phyloP scores from a whole-genome alignment of 1,140 invertebrate genomes.

The Platyura marginata region DNA sequence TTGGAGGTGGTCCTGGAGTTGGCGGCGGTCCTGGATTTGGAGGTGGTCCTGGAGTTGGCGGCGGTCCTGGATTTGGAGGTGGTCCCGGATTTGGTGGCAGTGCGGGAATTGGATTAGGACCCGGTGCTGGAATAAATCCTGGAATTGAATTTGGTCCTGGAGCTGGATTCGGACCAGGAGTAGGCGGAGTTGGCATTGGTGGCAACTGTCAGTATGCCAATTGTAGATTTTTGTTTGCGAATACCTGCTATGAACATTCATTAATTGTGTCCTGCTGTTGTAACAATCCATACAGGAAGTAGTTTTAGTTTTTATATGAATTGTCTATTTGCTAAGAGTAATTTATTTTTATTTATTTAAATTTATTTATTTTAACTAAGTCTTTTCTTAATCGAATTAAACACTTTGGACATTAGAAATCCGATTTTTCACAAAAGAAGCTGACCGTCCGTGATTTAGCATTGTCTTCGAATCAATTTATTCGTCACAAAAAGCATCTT shows the following conservation, averaged over 20 bases:
- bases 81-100: slow-evolving; percentile 9
- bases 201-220: slow-evolving; percentile 43
- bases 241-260: slow-evolving; percentile 47
- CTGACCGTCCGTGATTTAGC: too few relatives aligned
- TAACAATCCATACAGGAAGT: slow-evolving; percentile 26
- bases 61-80: slow-evolving; percentile 10
- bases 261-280: slow-evolving; percentile 55
- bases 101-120: slow-evolving; percentile 5
- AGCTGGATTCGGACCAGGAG: slow-evolving; percentile 14
- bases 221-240: slow-evolving; percentile 52
- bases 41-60: slow-evolving; percentile 9
- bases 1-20: slow-evolving; percentile 5
- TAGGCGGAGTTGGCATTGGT: slow-evolving; percentile 27
- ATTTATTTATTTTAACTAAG: too few relatives aligned
- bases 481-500: too few relatives aligned
- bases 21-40: slow-evolving; percentile 2
- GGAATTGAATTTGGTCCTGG: slow-evolving; percentile 12
- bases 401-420: too few relatives aligned
- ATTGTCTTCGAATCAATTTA: too few relatives aligned
- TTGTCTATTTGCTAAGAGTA: too few relatives aligned
- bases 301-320: too few relatives aligned
- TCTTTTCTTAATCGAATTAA: too few relatives aligned
- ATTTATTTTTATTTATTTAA: too few relatives aligned
- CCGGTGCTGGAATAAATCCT: slow-evolving; percentile 13
- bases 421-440: too few relatives aligned